Evolutionary conservation across 1,140 invertebrate genomes (phyloP).

Genomic region (Drosophila varians): DNA sequence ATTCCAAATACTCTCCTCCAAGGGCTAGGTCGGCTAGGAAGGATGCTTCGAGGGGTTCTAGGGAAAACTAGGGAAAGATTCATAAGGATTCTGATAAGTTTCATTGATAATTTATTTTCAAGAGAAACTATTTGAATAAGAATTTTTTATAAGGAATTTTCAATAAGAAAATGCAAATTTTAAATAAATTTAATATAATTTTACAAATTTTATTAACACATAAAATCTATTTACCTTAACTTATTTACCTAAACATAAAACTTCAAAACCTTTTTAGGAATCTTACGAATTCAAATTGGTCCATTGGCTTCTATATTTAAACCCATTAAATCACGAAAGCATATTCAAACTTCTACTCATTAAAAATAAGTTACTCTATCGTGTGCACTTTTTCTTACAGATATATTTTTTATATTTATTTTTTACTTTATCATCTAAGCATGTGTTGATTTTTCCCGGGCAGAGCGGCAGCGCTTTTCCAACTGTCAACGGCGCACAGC

Average conservation of each 20-base stretch:
- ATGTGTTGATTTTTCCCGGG: conserved; percentile 77
- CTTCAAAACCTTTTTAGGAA: no score
- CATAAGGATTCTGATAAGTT: neutral
- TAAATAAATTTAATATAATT: no score
- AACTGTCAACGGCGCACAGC: conserved; percentile 72
- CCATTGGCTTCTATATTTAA: no score
- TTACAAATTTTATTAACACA: no score
- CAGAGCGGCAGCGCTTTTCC: conserved; percentile 66
- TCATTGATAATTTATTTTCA: neutral
- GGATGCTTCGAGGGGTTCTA: neutral
- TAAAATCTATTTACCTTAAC: no score
- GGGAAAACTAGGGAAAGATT: conserved; percentile 11
- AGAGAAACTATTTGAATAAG: no score
- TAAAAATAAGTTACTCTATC: conserved; percentile 2
- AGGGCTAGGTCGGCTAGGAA: conserved; percentile 17
- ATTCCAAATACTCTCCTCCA: conserved; percentile 28
- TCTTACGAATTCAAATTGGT: no score
- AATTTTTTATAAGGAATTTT: no score
- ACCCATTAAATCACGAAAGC: neutral
- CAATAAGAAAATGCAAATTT: no score
- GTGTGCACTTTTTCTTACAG: conserved; percentile 33
- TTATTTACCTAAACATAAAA: no score
- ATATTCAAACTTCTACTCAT: conserved; percentile 17
- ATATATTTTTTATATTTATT: conserved; percentile 26
- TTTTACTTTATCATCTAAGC: conserved; percentile 60